Evolutionary conservation across 2,888 invertebrate species (phyloP).

Genomic region (Netelia virgata): DNA sequence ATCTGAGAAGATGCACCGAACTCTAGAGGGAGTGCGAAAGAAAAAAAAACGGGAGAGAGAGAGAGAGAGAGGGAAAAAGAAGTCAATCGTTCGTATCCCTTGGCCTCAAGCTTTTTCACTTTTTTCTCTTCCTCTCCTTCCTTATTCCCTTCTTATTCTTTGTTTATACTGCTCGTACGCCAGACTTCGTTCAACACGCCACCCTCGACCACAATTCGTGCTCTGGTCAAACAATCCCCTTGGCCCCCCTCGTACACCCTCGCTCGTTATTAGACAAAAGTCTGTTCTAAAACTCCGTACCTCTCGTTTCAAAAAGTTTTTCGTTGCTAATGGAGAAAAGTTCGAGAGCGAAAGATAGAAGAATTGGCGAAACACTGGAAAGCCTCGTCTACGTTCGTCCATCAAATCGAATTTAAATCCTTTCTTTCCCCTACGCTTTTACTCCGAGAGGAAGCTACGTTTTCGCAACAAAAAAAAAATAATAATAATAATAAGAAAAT

Average conservation of each 20-base stretch:
- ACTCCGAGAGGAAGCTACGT: neutral
- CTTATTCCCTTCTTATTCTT: slow-evolving; percentile 29
- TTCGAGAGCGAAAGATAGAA: slow-evolving; percentile 31
- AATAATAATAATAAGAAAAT: too few relatives aligned
- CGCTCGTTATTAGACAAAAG: slow-evolving; percentile 2
- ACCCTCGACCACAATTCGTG: neutral
- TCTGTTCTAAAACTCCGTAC: slow-evolving; percentile 6
- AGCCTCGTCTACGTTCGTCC: slow-evolving; percentile 6
- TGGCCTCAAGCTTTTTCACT: slow-evolving; percentile 41
- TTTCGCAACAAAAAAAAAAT: too few relatives aligned
- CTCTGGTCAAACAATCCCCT: slow-evolving; percentile 1
- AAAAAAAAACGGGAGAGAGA: slow-evolving; percentile 34
- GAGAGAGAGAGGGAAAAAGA: slow-evolving; percentile 58
- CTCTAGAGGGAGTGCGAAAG: slow-evolving; percentile 1
- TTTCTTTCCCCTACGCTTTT: slow-evolving; percentile 16
- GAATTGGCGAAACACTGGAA: slow-evolving; percentile 21
- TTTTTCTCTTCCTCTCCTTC: slow-evolving; percentile 26
- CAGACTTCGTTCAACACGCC: slow-evolving; percentile 45
- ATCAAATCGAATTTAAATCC: slow-evolving; percentile 35
- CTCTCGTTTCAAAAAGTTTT: slow-evolving; percentile 51
- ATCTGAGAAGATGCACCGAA: neutral
- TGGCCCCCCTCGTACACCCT: neutral
- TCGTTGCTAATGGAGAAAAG: slow-evolving; percentile 61
- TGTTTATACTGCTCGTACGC: slow-evolving; percentile 56
- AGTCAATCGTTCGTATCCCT: slow-evolving; percentile 68